Conservation (phyloP, 2,113 vertebrate genomes). For the Oreochromis niloticus region DNA sequence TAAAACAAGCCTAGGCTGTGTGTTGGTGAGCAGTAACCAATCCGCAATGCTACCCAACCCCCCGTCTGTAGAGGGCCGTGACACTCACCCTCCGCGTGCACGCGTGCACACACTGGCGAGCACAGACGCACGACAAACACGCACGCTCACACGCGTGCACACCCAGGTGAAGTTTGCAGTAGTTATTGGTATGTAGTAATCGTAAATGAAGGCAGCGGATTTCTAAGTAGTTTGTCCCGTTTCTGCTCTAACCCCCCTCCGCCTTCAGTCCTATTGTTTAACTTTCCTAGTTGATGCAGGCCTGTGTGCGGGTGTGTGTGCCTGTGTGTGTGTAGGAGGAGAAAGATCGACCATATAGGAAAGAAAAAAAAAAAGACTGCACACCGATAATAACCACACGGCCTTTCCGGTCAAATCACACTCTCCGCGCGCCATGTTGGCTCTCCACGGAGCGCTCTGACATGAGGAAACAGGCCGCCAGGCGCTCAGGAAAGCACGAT, state of each 20-base stretch:
- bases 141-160: background rate
- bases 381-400: conserved; percentile 6
- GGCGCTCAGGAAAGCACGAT: conserved; percentile 12
- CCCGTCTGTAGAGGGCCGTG: conserved; percentile 70
- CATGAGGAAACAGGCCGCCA: conserved; percentile 57
- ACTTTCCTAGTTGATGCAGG: background rate
- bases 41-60: conserved; percentile 72
- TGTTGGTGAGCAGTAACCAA: conserved; percentile 71
- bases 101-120: background rate
- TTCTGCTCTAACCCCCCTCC: background rate
- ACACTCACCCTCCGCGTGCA: conserved; percentile 45
- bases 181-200: background rate
- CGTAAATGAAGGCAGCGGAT: background rate
- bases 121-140: background rate
- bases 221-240: background rate
- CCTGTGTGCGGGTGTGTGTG: background rate
- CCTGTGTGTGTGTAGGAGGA: background rate
- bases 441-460: conserved; percentile 12
- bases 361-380: background rate
- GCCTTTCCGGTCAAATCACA: conserved; percentile 36
- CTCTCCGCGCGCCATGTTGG: conserved; percentile 62
- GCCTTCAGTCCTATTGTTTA: background rate
- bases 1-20: conserved; percentile 76
- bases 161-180: conserved; percentile 45
- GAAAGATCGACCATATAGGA: background rate